Evolutionary conservation across 2,113 vertebrate species (phyloP), one percentile per base, ranked within the genome.

Genomic region (Percopsis transmontana): DNA sequence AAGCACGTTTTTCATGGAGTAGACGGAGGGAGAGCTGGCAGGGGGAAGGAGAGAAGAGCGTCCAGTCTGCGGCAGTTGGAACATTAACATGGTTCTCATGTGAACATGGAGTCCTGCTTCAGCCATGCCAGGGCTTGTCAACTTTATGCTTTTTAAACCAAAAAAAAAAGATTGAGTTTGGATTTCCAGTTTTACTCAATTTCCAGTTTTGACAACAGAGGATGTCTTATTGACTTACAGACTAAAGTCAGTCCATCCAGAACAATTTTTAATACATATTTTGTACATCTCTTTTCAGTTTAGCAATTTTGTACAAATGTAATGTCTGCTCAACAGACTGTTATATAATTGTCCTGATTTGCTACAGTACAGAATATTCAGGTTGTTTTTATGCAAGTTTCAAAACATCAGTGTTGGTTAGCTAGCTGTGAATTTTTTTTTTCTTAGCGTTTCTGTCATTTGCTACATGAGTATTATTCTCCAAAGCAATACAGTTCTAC

Each of bases 381-480:
- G 89, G 89, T 85, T 87, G 80, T 74, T 87, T 82, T 88, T 87
- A 87, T 90, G 88, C 87, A 91, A 87, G 65, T 87, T 88, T 90
- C 59, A 76, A 77, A 72, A 73, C 58, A 47, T 55, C 24, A 18
- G 1, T 57, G 24, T 82, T 74, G 39, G 14, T 70, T 44, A 33
- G 20, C 27, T 44, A 19, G 41, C 33, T 40, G 40, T n/a, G 50
- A 33, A 6, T 33, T 51, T 41, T 57, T 60, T 23, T 79, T 65
- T 20, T 47, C 40, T 74, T 64, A 27, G 61, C 80, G 62, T 23
- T 70, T 54, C 45, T 66, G 40, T 76, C 62, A 39, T 42, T 55
- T 65, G 56, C 38, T 50, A 44, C 58, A 27, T 68, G 19, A 33
- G 23, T 73, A 3, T 58, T 58, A 44, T 63, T 56, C 41, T 77